Conservation (phyloP, 2,888 invertebrate genomes). For the Pandemis cinnamomeana region DNA sequence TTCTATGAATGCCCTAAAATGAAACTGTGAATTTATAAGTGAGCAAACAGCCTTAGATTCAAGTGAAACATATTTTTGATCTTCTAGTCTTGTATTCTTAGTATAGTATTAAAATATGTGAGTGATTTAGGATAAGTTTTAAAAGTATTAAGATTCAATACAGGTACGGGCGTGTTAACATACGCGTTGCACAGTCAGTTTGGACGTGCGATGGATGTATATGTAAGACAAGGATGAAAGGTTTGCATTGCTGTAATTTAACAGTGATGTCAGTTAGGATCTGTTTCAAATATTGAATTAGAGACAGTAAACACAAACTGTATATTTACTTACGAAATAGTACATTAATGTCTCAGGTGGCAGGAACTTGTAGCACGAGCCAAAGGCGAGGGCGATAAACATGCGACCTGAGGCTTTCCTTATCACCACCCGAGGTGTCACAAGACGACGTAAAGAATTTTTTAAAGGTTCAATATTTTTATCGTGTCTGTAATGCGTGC, state of each 20-base stretch:
- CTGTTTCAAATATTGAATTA: neutral
- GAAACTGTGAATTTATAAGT: neutral
- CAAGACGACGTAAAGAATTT: too few relatives aligned
- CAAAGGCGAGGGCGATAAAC: too few relatives aligned
- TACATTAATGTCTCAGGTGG: too few relatives aligned
- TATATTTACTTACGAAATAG: too few relatives aligned
- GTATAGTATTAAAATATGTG: slow-evolving; percentile 49
- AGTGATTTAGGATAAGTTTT: slow-evolving; percentile 50
- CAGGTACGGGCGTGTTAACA: slow-evolving; percentile 23
- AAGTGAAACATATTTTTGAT: slow-evolving; percentile 56
- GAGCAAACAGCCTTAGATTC: slow-evolving; percentile 29
- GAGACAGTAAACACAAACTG: too few relatives aligned
- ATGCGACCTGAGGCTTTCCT: too few relatives aligned
- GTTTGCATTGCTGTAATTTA: too few relatives aligned
- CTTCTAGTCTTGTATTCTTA: slow-evolving; percentile 75
- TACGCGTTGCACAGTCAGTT: neutral
- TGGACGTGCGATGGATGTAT: neutral
- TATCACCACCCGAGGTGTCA: too few relatives aligned
- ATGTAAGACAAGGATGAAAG: neutral
- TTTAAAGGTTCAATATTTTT: too few relatives aligned
- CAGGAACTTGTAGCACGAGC: too few relatives aligned
- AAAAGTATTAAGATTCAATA: slow-evolving; percentile 52
- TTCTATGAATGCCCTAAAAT: neutral
- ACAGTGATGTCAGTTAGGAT: neutral
- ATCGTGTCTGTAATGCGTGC: too few relatives aligned